Percentiles rank a stretch among this genome's conserved stretches.
Evolutionary conservation across 2,888 invertebrate species (phyloP).

Genomic region (Barypeithes pellucidus): DNA sequence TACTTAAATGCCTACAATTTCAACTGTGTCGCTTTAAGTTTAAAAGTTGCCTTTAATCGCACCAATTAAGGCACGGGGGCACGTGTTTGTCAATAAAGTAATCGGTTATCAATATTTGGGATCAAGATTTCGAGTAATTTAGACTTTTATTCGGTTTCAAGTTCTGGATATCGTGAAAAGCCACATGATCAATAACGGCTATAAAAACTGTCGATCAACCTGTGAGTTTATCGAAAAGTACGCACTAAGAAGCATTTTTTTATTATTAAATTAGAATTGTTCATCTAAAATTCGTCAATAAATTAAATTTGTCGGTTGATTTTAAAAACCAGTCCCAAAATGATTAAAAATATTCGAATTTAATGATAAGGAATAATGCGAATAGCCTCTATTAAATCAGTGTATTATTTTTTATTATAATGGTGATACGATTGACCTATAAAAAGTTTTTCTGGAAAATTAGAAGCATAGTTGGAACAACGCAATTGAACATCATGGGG

Average conservation of each 20-base stretch:
- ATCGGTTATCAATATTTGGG: conserved; percentile 48
- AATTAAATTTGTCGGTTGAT: too few species aligned
- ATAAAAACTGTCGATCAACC: conserved; percentile 37
- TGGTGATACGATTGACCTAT: too few species aligned
- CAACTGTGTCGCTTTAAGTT: conserved; percentile 30
- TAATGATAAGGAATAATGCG: too few species aligned
- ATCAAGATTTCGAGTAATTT: conserved; percentile 43
- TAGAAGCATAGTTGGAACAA: too few species aligned
- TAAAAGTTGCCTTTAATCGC: conserved; percentile 38
- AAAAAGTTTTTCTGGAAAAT: too few species aligned
- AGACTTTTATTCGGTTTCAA: conserved; percentile 35
- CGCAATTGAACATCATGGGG: too few species aligned
- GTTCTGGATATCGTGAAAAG: conserved; percentile 18
- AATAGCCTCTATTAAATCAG: too few species aligned
- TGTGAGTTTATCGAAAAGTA: conserved; percentile 35
- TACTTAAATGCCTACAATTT: conserved; percentile 41
- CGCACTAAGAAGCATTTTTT: conserved; percentile 29
- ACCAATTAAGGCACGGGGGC: conserved; percentile 40
- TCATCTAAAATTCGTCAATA: not conserved
- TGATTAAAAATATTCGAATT: too few species aligned
- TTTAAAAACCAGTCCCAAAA: too few species aligned
- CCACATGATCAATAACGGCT: conserved; percentile 37
- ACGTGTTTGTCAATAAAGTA: conserved; percentile 50
- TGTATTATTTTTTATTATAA: too few species aligned
- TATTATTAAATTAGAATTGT: not conserved